Conservation (phyloP, 2,888 invertebrate genomes). For the Eilema griseolum region DNA sequence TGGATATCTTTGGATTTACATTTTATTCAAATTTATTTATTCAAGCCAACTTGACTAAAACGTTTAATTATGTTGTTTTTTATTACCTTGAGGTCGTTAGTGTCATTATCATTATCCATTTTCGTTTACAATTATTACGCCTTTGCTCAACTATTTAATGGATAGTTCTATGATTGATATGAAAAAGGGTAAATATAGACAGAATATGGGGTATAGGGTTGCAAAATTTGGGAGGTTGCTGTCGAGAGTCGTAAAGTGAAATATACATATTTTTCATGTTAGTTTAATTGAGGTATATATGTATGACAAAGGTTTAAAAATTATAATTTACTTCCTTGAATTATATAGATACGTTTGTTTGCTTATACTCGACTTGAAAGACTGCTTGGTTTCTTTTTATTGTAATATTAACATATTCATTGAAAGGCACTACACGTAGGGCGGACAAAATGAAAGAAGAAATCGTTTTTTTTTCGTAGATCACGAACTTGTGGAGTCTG, state of each 20-base stretch:
- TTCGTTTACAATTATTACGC: no score
- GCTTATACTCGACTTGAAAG: not conserved
- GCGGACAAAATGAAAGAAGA: not conserved
- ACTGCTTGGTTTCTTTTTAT: not conserved
- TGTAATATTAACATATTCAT: not conserved
- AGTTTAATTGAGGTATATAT: not conserved
- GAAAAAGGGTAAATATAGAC: not conserved
- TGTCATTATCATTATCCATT: no score
- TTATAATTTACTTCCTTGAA: not conserved
- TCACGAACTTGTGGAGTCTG: conserved; percentile 96
- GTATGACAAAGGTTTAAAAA: not conserved
- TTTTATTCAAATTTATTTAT: not conserved
- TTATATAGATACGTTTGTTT: not conserved
- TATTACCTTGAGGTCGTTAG: no score
- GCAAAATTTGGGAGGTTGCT: no score
- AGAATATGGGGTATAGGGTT: no score
- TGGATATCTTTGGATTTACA: not conserved
- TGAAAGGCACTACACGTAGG: not conserved
- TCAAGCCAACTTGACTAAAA: not conserved
- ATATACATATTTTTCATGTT: not conserved
- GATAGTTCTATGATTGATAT: no score
- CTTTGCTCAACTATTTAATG: no score
- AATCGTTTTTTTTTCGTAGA: conserved; percentile 81
- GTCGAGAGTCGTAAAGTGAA: no score
- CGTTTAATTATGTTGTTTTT: no score